Evolutionary conservation across 2,888 invertebrate species (phyloP).

Genomic region (Dasysyrphus albostriatus): DNA sequence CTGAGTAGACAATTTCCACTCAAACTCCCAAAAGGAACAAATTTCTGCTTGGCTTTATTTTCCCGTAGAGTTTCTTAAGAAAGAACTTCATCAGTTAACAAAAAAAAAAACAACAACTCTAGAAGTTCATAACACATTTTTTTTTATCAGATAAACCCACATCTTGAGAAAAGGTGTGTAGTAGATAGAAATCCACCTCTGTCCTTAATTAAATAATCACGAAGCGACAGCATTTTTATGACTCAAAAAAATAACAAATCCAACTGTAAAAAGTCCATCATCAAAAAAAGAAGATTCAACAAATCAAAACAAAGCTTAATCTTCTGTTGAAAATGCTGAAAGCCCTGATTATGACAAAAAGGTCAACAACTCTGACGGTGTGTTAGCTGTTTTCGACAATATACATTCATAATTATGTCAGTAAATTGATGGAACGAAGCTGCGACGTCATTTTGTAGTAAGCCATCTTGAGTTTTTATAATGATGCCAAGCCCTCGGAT

Average conservation of each 20-base stretch:
- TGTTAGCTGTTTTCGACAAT: slow-evolving; percentile 1
- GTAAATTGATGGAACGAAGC: not conserved
- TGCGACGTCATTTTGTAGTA: not conserved
- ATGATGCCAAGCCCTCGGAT: slow-evolving; percentile 26
- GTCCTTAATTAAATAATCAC: slow-evolving; percentile 41
- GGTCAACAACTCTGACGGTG: slow-evolving; percentile 53
- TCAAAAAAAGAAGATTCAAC: slow-evolving; percentile 19
- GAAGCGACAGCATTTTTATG: slow-evolving; percentile 26
- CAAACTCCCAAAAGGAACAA: not conserved
- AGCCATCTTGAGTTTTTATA: slow-evolving; percentile 1
- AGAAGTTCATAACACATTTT: not conserved
- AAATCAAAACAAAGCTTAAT: slow-evolving; percentile 20
- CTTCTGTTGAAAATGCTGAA: not conserved
- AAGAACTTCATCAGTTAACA: slow-evolving; percentile 26
- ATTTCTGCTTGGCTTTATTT: slow-evolving; percentile 5
- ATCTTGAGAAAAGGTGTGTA: slow-evolving; percentile 21
- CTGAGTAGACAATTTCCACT: no score
- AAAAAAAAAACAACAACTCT: not conserved
- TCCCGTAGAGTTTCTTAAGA: not conserved
- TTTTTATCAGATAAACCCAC: not conserved
- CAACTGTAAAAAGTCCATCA: slow-evolving; percentile 23
- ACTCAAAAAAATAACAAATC: slow-evolving; percentile 14
- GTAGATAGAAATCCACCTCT: slow-evolving; percentile 2
- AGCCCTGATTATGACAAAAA: slow-evolving; percentile 9
- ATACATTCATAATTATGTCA: slow-evolving; percentile 45